phyloP scores from a whole-genome alignment of 2,797 vertebrate genomes.

The Argya squamiceps region DNA sequence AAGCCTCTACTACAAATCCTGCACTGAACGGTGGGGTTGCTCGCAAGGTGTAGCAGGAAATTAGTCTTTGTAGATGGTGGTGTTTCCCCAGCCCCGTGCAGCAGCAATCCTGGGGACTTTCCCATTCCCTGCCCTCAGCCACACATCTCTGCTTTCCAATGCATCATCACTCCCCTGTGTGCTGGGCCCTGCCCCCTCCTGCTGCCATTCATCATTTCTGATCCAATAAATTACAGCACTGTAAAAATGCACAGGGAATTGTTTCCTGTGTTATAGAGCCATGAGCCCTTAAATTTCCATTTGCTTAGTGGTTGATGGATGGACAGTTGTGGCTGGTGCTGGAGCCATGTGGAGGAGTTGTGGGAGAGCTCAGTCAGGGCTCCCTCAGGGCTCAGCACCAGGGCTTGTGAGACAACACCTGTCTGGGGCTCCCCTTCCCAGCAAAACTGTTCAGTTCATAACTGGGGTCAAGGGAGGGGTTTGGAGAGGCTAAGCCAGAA shows the following conservation, averaged over 20 bases:
- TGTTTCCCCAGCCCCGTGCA: background rate
- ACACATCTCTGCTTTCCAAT: background rate
- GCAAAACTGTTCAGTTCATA: background rate
- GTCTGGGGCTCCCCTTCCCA: background rate
- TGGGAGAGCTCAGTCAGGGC: background rate
- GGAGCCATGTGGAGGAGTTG: background rate
- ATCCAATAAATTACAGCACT: conserved; percentile 49
- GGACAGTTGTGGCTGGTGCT: background rate
- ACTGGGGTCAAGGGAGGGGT: background rate
- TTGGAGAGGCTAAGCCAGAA: background rate
- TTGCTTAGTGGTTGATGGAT: conserved; percentile 63
- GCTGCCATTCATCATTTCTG: conserved; percentile 58
- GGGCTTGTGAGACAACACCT: background rate
- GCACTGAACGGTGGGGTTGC: background rate
- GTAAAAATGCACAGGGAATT: conserved; percentile 63
- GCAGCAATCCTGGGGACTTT: background rate
- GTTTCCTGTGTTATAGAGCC: conserved; percentile 59
- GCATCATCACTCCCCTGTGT: background rate
- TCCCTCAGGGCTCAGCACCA: background rate
- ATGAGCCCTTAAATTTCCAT: conserved; percentile 55
- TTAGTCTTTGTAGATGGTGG: background rate
- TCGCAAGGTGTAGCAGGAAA: background rate
- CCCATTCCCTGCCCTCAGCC: background rate
- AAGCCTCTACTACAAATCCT: background rate
- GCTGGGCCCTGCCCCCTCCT: background rate